Conservation (phyloP, 1,140 invertebrate genomes). For the Diorhabda sublineata region DNA sequence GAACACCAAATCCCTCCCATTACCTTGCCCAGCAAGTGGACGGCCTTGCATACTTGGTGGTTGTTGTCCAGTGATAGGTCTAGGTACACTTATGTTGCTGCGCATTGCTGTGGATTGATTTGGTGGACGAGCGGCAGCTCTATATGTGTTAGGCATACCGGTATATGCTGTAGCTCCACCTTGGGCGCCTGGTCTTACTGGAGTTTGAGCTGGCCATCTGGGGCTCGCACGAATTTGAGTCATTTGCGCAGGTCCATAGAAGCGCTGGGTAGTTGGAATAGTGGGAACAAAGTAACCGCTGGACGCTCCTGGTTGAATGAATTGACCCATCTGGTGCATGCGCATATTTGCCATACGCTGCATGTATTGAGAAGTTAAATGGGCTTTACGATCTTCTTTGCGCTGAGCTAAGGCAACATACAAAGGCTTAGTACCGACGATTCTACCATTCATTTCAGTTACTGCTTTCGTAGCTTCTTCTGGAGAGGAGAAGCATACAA, state of each 20-base stretch:
- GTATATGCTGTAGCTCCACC: conserved; percentile 64
- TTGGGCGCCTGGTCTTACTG: conserved; percentile 64
- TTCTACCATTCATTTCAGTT: conserved; percentile 97
- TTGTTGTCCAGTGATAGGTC: conserved; percentile 82
- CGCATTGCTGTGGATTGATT: conserved; percentile 63
- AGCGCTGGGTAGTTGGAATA: conserved; percentile 80
- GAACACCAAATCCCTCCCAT: not conserved
- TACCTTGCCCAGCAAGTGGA: conserved; percentile 55
- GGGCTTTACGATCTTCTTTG: conserved; percentile 97
- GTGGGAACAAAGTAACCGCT: conserved; percentile 91
- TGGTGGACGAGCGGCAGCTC: conserved; percentile 50
- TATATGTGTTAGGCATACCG: conserved; percentile 59
- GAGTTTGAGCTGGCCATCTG: conserved; percentile 80
- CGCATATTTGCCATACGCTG: conserved; percentile 94
- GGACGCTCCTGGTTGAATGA: conserved; percentile 77
- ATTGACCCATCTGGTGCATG: conserved; percentile 88
- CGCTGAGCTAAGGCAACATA: conserved; percentile 98
- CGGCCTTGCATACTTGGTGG: conserved; percentile 51
- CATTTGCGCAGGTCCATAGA: conserved; percentile 84
- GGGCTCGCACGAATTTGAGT: conserved; percentile 78
- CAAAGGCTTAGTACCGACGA: conserved; percentile 92
- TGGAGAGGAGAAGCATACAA: conserved; percentile 98
- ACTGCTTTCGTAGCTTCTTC: conserved; percentile 99
- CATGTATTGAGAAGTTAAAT: conserved; percentile 96
- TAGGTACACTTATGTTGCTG: conserved; percentile 68